Percentiles rank a stretch among this genome's conserved stretches.
phyloP scores from a whole-genome alignment of 2,888 invertebrate species.

The Ichneumoninae sp. region DNA sequence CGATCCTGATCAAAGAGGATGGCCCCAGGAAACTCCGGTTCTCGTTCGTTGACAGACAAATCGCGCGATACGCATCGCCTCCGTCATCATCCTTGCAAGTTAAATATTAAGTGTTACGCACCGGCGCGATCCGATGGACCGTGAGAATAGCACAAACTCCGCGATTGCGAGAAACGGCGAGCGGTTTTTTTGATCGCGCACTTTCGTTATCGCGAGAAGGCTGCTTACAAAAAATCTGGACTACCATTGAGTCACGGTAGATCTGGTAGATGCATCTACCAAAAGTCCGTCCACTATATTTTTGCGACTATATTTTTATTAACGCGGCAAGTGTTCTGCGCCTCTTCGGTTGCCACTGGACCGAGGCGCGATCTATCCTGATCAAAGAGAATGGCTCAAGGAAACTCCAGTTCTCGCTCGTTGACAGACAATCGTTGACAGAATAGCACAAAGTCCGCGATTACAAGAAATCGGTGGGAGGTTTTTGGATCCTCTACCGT shows the following conservation, averaged over 20 bases:
- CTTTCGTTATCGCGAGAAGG: neutral
- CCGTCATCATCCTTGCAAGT: conserved; percentile 40
- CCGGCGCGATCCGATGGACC: conserved; percentile 26
- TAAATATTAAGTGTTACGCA: conserved; percentile 22
- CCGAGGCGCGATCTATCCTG: conserved; percentile 57
- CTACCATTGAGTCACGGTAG: neutral
- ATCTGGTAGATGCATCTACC: neutral
- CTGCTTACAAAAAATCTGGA: neutral
- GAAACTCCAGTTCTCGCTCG: conserved; percentile 54
- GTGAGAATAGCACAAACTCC: conserved; percentile 33
- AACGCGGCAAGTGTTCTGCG: neutral
- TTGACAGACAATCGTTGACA: conserved; percentile 40
- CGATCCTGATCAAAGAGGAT: conserved; percentile 49
- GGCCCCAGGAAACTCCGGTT: conserved; percentile 55
- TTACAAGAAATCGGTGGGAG: neutral
- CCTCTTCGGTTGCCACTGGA: conserved; percentile 37
- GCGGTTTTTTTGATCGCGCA: neutral
- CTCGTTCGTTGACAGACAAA: conserved; percentile 63
- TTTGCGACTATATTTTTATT: too few relatives aligned
- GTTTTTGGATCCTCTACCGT: neutral
- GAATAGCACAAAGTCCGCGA: neutral
- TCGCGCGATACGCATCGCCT: conserved; percentile 57
- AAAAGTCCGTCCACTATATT: too few relatives aligned
- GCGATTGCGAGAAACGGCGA: neutral
- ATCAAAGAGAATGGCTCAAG: conserved; percentile 45